phyloP scores from a whole-genome alignment of 2,888 invertebrate genomes.

The Ectropis crepuscularia region DNA sequence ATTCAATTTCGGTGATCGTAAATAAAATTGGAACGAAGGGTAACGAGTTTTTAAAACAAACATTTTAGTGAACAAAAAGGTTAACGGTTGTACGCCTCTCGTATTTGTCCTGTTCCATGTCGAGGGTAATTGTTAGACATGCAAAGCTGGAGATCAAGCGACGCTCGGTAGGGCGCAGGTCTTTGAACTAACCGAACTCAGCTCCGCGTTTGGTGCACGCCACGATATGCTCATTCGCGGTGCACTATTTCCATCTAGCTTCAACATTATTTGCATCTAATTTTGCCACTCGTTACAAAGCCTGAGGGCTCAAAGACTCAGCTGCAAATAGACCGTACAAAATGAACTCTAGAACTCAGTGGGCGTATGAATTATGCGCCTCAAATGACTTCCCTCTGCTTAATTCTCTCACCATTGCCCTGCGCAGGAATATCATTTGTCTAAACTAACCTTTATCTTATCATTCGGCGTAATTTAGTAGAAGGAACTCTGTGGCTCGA shows the following conservation, averaged over 20 bases:
- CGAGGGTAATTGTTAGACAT: conserved; percentile 77
- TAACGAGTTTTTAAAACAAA: conserved; percentile 79
- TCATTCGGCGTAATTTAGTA: conserved; percentile 61
- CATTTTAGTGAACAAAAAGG: conserved; percentile 72
- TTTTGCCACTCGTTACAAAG: conserved; percentile 30
- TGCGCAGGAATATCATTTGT: conserved; percentile 38
- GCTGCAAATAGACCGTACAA: conserved; percentile 29
- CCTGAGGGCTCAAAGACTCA: conserved; percentile 24
- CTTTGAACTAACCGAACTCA: conserved; percentile 56
- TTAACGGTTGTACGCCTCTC: conserved; percentile 67
- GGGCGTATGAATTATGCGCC: conserved; percentile 28
- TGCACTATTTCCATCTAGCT: conserved; percentile 41
- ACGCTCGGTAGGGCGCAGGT: conserved; percentile 55
- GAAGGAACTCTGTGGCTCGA: conserved; percentile 55
- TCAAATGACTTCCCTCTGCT: conserved; percentile 23
- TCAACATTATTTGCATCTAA: conserved; percentile 40
- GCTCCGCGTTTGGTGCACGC: conserved; percentile 17
- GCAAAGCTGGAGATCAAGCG: conserved; percentile 74
- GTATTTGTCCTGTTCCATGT: conserved; percentile 72
- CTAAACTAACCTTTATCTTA: conserved; percentile 57
- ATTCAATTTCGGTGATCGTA: conserved; percentile 72
- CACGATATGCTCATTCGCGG: conserved; percentile 24
- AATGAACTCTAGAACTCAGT: conserved; percentile 28
- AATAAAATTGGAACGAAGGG: conserved; percentile 73
- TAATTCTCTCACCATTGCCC: conserved; percentile 24